Evolutionary conservation across 2,797 vertebrate species (phyloP), one percentile per base, ranked within the genome.

Genomic region (Silurus aristotelis): DNA sequence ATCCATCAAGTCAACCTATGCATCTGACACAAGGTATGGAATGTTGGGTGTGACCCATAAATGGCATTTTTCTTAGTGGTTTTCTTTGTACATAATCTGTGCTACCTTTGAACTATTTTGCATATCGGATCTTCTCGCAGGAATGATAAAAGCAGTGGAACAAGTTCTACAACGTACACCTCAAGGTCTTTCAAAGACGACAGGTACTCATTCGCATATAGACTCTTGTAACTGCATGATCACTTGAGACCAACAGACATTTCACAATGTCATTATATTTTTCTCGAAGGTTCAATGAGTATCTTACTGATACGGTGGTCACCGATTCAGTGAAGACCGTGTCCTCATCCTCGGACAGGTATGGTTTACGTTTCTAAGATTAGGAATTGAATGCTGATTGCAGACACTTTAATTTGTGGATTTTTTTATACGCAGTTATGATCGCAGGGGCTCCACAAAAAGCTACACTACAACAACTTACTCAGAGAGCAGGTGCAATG

Each of bases 131-230:
- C 90, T 52, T 88, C 80, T 94, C 91, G 68, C 72, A 96, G 94
- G 63, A 94, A 93, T 84, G 92, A 89, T 67, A 92, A 92, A 92
- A 91, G 70, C 87, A 94, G 87, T 38, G 71, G 87, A 48, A 87
- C 84, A 90, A 94, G 91, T 85, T 87, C 93, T 82, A 87, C 90
- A n/a, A 25, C 90, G 46, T 96, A 92, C 70, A 91, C 83, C 77
- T 89, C 90, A 70, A 91, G 91, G 17, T 83, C 92, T 4, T 94
- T 92, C 85, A 85, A 92, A 90, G 93, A 91, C 84, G 95, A 86
- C 86, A 96, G 95, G 95, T 96, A 93, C 55, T 61, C 22, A 63
- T 38, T 84, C 10, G 25, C 60, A 71, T 68, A 77, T 25, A 38
- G 31, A 43, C 76, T 71, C n/a, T 19, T n/a, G 52, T n/a, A n/a